Evolutionary conservation across 1,140 invertebrate species (phyloP), one percentile per base, ranked within the genome.

Genomic region (Amphibalanus amphitrite): DNA sequence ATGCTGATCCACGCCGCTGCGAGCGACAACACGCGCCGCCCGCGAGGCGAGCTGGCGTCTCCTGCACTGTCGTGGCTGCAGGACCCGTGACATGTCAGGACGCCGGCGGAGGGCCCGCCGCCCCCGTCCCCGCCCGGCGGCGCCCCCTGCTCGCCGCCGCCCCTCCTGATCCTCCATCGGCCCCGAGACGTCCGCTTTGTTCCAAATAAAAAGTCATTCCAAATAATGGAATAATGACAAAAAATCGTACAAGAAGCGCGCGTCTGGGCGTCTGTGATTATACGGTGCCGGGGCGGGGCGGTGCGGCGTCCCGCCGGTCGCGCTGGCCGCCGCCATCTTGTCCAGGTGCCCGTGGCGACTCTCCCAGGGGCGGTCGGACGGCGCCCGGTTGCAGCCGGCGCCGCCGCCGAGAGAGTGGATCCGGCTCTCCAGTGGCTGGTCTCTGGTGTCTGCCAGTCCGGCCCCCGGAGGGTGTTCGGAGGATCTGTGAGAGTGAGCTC

Each of bases 181-280:
- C n/a, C n/a, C n/a, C n/a, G n/a, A n/a, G n/a, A n/a, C 47, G 47
- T 1, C 47, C 13, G 47, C 47, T 59, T 59, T 59, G 47, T 59
- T 23, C 47, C 13, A 59, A 59, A 20, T 59, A 59, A 59, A 59
- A 59, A 59, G 47, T 59, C 47, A 59, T 23, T 59, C 47, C 47
- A 59, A 59, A 59, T 59, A 59, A 59, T 59, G 47, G 47, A 59
- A 59, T 59, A 59, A 59, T 59, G 47, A 20, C 47, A 59, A 59
- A 59, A 59, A 59, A 59, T 59, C 47, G 47, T 23, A 59, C 47
- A 59, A 59, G 47, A 59, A 59, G 47, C 20, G 33, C 33, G 33
- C 33, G 33, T 4, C 15, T 4, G 4, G 33, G 33, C 33, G 33
- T 20, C 47, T 59, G 6, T 59, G 47, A 59, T 59, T 59, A 59